Percentiles rank a stretch among this genome's conserved stretches.
phyloP scores from a whole-genome alignment of 2,888 invertebrate genomes.

The Ernsta delagoae region DNA sequence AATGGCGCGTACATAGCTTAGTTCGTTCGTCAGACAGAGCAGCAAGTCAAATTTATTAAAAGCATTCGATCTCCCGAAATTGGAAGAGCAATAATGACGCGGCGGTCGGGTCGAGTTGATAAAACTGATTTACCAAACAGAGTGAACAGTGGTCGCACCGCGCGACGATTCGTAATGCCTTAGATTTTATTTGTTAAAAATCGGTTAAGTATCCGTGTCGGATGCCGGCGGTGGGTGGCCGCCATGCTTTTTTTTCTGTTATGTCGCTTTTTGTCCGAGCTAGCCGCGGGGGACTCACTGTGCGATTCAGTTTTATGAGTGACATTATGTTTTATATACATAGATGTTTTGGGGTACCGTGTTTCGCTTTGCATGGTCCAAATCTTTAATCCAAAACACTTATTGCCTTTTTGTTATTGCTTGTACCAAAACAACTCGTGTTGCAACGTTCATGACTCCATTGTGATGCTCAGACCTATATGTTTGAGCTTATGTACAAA shows the following conservation, averaged over 20 bases:
- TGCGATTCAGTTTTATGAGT: conserved; percentile 77
- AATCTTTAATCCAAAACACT: not conserved
- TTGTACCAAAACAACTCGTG: not conserved
- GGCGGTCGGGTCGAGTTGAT: conserved; percentile 48
- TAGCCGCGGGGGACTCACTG: conserved; percentile 76
- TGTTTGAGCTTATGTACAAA: no score
- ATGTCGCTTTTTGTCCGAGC: conserved; percentile 78
- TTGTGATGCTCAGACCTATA: no score
- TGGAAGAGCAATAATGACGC: conserved; percentile 28
- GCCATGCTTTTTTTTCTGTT: conserved; percentile 67
- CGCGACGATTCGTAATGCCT: conserved; percentile 81
- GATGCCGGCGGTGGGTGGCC: conserved; percentile 82
- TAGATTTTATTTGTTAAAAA: conserved; percentile 85
- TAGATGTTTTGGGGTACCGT: conserved; percentile 1
- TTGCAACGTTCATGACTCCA: not conserved
- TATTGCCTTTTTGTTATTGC: not conserved
- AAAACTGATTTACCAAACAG: conserved; percentile 66
- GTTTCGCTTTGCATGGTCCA: not conserved
- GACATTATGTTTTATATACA: conserved; percentile 67
- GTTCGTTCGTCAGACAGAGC: conserved; percentile 1
- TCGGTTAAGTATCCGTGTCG: conserved; percentile 85
- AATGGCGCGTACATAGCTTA: not conserved
- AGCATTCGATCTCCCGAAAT: conserved; percentile 25
- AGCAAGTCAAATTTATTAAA: conserved; percentile 29
- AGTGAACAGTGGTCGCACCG: conserved; percentile 66